A percentile compares a stretch with the other conserved stretches of the same genome.
Conservation (phyloP, 2,113 vertebrate genomes). For the Turdus rufiventris region DNA sequence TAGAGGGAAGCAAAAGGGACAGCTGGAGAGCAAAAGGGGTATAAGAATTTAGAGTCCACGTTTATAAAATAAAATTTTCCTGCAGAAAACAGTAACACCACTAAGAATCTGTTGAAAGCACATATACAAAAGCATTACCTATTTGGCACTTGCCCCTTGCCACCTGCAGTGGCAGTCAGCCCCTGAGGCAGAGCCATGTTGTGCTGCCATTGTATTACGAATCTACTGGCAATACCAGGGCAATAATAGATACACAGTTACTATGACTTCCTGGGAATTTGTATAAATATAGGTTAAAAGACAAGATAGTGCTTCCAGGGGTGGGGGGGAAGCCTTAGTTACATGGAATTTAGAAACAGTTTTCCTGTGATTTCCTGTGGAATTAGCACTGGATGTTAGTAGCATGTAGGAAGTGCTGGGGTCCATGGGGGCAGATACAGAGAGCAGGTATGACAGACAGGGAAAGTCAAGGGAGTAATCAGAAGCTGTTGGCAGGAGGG, state of each 20-base stretch:
- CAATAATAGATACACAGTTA: neutral
- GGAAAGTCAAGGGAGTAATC: neutral
- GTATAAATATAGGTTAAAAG: neutral
- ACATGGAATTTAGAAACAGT: neutral
- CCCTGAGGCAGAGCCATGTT: neutral
- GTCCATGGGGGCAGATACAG: neutral
- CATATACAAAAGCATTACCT: neutral
- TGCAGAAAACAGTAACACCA: neutral
- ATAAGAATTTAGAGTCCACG: neutral
- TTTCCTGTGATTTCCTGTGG: neutral
- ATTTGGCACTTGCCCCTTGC: neutral
- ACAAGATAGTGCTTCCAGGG: neutral
- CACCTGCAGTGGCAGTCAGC: neutral
- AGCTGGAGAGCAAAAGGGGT: neutral
- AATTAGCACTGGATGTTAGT: neutral
- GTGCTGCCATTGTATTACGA: fast-evolving
- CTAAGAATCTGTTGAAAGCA: neutral
- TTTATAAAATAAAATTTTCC: neutral
- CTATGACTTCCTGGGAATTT: neutral
- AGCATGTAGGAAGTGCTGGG: neutral
- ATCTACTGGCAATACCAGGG: neutral
- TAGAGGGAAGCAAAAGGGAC: neutral
- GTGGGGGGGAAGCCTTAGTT: fast-evolving
- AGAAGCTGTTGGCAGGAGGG: neutral
- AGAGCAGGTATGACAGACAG: neutral